A percentile compares a stretch with the other conserved stretches of the same genome.
Evolutionary conservation across 2,888 invertebrate species (phyloP).

Genomic region (Halocaridina rubra): DNA sequence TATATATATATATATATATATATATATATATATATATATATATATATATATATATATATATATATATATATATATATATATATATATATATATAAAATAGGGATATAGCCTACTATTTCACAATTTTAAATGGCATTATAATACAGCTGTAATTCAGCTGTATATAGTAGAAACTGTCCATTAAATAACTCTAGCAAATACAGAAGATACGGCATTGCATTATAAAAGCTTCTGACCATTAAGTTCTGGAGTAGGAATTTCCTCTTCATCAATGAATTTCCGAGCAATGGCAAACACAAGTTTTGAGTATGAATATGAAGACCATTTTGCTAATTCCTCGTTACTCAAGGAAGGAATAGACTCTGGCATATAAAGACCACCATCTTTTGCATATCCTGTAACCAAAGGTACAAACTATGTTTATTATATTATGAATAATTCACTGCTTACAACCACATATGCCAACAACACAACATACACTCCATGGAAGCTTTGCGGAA

Average conservation of each 20-base stretch:
- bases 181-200: not conserved
- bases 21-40: not conserved
- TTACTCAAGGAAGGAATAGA: constrained; percentile 66
- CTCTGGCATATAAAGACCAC: constrained; percentile 70
- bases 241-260: constrained; percentile 67
- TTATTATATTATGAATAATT: not conserved
- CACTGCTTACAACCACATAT: too few relatives aligned
- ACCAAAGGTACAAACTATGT: not conserved
- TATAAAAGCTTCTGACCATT: not conserved
- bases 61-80: not conserved
- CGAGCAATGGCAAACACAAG: constrained; percentile 68
- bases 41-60: not conserved
- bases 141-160: constrained; percentile 26
- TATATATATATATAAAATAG: not conserved
- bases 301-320: constrained; percentile 67
- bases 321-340: constrained; percentile 67
- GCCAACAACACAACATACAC: too few relatives aligned
- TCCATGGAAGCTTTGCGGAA: too few relatives aligned
- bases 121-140: constrained; percentile 34
- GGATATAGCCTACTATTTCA: constrained; percentile 14
- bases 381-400: constrained; percentile 69
- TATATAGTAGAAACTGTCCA: constrained; percentile 61
- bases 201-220: too few relatives aligned
- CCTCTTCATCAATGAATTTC: constrained; percentile 68
- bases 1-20: not conserved